These are phyloP conservation scores for Cranoglanis bouderius DNA, from an alignment of 2,113 vertebrate species.

Conservation along the genomic window DNA sequence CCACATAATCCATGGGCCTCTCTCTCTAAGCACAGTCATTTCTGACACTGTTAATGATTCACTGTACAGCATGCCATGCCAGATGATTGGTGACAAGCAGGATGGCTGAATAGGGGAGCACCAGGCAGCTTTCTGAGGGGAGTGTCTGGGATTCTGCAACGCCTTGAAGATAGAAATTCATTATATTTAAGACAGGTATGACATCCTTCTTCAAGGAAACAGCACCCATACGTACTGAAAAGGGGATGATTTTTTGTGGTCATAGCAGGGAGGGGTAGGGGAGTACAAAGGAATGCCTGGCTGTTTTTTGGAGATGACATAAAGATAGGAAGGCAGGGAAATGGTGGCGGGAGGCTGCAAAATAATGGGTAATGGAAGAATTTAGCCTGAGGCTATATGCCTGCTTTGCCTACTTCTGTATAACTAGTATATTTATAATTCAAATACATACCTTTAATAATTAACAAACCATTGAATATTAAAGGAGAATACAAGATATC, in stretches of 20 bases:
- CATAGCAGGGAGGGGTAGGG: slow-evolving; percentile 87
- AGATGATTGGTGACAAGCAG: slow-evolving; percentile 98
- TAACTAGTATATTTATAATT: slow-evolving; percentile 99
- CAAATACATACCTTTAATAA: slow-evolving; percentile 99
- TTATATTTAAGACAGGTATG: slow-evolving; percentile 99
- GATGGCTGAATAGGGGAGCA: slow-evolving; percentile 84
- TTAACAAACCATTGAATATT: slow-evolving; percentile 98
- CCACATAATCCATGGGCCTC: slow-evolving; percentile 70
- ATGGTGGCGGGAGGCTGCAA: slow-evolving; percentile 95
- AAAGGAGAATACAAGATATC: slow-evolving; percentile 94
- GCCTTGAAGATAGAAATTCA: slow-evolving; percentile 98
- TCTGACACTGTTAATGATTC: slow-evolving; percentile 99
- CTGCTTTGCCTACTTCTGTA: slow-evolving; percentile 99
- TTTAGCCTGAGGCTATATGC: slow-evolving; percentile 97
- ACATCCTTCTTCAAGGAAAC: slow-evolving; percentile 98
- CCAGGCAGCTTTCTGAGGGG: slow-evolving; percentile 91
- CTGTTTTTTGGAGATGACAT: slow-evolving; percentile 92
- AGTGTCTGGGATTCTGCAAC: slow-evolving; percentile 95
- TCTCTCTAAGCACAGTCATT: slow-evolving; percentile 87
- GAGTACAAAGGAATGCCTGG: slow-evolving; percentile 95
- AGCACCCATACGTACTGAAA: slow-evolving; percentile 92
- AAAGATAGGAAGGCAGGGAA: slow-evolving; percentile 92
- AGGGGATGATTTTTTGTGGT: slow-evolving; percentile 84
- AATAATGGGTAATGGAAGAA: slow-evolving; percentile 99
- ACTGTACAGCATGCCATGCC: slow-evolving; percentile 86